Evolutionary conservation across 1,140 invertebrate species (phyloP).

Genomic region (Popillia japonica): DNA sequence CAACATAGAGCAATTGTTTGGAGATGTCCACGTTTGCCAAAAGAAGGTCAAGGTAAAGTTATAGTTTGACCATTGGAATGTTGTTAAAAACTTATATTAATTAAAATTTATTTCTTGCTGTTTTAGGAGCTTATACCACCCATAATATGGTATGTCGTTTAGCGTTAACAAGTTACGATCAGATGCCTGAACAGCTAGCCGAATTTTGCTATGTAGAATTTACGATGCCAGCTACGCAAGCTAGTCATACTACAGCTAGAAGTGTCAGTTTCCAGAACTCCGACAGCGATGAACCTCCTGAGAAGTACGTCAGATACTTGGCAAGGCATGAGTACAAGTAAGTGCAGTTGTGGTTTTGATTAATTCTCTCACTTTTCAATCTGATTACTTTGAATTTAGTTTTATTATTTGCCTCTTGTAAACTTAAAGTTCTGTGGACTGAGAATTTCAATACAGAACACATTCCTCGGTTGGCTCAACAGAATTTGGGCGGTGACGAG

Average conservation of each 20-base stretch:
- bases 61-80: not conserved
- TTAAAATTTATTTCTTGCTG: not conserved
- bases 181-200: constrained; percentile 92
- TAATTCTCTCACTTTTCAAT: no score
- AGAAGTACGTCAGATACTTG: constrained; percentile 97
- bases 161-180: constrained; percentile 95
- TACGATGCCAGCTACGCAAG: constrained; percentile 98
- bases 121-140: constrained; percentile 92
- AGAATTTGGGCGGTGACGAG: no score
- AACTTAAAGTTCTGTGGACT: no score
- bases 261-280: constrained; percentile 92
- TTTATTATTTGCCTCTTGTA: no score
- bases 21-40: constrained; percentile 95
- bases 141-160: constrained; percentile 93
- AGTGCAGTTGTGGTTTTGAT: not conserved
- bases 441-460: no score
- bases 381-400: no score
- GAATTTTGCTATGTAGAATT: constrained; percentile 93
- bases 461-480: no score
- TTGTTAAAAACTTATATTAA: not conserved
- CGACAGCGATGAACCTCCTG: constrained; percentile 92
- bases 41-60: constrained; percentile 91
- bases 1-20: constrained; percentile 97
- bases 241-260: constrained; percentile 94
- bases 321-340: constrained; percentile 96